These are phyloP conservation scores for Crambe crambe DNA, from an alignment of 37 sponge, comb jelly and placozoan species.

Conservation along the genomic window DNA sequence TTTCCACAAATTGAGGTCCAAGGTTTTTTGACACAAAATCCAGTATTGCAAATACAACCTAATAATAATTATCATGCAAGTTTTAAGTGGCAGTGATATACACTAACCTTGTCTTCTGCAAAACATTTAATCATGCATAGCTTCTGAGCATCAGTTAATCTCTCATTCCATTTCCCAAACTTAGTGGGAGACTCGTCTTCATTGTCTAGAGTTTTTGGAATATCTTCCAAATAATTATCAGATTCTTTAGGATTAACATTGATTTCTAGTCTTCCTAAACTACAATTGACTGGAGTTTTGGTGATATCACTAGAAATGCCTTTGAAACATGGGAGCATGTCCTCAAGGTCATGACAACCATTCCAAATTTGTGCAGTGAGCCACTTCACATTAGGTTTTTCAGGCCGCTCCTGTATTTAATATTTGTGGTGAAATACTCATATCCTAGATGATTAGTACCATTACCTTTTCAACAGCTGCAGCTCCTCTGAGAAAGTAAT, in stretches of 20 bases:
- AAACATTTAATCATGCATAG: conserved; percentile 90
- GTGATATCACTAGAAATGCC: conserved; percentile 74
- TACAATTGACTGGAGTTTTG: conserved; percentile 77
- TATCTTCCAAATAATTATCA: conserved; percentile 54
- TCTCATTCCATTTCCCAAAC: conserved; percentile 87
- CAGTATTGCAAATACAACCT: conserved; percentile 81
- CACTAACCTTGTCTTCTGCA: conserved; percentile 84
- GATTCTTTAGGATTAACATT: conserved; percentile 71
- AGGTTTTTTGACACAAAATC: conserved; percentile 92
- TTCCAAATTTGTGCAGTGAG: conserved; percentile 80
- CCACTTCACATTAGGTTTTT: conserved; percentile 90
- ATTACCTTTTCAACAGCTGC: conserved; percentile 85
- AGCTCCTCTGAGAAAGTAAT: conserved; percentile 95
- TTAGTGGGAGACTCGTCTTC: conserved; percentile 35
- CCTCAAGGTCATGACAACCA: conserved; percentile 86
- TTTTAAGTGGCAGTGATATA: neutral
- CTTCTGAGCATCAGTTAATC: conserved; percentile 89
- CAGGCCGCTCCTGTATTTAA: conserved; percentile 64
- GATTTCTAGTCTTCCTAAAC: conserved; percentile 67
- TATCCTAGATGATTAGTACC: no score
- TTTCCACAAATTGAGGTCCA: conserved; percentile 94
- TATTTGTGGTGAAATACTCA: neutral
- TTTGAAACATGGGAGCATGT: conserved; percentile 71
- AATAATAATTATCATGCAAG: neutral
- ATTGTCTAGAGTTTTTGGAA: conserved; percentile 13